Conservation (phyloP, 2,797 vertebrate species). For the Tamandua tetradactyla region DNA sequence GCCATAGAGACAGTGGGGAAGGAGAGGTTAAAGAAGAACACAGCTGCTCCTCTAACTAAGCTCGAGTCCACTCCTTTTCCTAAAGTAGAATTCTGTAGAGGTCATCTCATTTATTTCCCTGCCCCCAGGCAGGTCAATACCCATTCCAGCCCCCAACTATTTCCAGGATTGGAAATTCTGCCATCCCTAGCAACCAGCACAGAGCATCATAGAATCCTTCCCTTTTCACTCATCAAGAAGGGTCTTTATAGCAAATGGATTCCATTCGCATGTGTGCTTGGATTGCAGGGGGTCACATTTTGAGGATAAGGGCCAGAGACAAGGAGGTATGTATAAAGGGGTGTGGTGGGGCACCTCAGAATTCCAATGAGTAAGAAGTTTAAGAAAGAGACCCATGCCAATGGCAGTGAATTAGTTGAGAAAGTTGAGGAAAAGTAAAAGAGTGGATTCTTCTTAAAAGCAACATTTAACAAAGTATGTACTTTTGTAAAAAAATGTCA, state of each 20-base stretch:
- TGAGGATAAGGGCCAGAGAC: neutral
- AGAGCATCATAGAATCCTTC: neutral
- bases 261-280: neutral
- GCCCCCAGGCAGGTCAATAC: neutral
- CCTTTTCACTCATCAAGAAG: neutral
- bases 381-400: neutral
- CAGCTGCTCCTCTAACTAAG: slow-evolving; percentile 23
- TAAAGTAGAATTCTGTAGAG: neutral
- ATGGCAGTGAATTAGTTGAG: neutral
- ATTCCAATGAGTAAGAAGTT: neutral
- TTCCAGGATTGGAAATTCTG: neutral
- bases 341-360: neutral
- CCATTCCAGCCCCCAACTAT: neutral
- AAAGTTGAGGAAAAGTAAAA: neutral
- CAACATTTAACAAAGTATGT: neutral
- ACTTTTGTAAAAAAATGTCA: neutral
- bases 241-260: neutral
- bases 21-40: slow-evolving; percentile 14
- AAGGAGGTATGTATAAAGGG: neutral
- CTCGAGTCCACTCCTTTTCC: neutral
- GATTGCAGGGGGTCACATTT: neutral
- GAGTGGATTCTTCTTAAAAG: slow-evolving; percentile 16
- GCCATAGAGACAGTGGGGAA: slow-evolving; percentile 60
- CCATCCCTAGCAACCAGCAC: neutral
- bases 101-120: neutral